Percentiles rank a stretch among this genome's conserved stretches.
These are phyloP conservation scores for Saccostrea cuccullata DNA, from an alignment of 1,140 invertebrate species.

Conservation along the genomic window DNA sequence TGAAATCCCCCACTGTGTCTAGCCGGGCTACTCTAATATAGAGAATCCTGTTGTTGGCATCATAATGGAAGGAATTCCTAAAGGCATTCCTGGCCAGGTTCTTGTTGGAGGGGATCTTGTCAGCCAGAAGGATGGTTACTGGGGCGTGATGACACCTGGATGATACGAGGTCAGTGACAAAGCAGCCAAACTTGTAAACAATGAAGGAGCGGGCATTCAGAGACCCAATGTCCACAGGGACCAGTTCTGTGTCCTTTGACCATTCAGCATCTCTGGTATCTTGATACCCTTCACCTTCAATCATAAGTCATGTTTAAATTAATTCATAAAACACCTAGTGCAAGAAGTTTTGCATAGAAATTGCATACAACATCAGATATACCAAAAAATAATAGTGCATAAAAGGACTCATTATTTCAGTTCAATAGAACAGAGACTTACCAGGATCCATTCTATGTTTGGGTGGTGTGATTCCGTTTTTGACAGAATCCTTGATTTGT, in stretches of 20 bases:
- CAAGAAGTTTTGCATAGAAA: neutral
- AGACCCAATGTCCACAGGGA: slow-evolving; percentile 74
- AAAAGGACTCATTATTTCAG: neutral
- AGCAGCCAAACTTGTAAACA: slow-evolving; percentile 76
- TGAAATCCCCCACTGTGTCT: slow-evolving; percentile 74
- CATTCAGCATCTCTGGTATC: slow-evolving; percentile 71
- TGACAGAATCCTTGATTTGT: slow-evolving; percentile 71
- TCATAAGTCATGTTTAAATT: too few species aligned
- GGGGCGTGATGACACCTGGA: slow-evolving; percentile 70
- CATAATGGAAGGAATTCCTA: slow-evolving; percentile 76
- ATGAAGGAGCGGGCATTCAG: slow-evolving; percentile 73
- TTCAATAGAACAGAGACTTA: neutral
- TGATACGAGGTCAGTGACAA: slow-evolving; percentile 68
- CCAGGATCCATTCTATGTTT: slow-evolving; percentile 54
- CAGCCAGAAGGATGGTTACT: slow-evolving; percentile 73
- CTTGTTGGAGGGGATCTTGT: slow-evolving; percentile 72
- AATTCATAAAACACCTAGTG: neutral
- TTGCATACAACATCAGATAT: neutral
- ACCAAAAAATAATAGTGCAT: neutral
- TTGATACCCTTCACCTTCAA: slow-evolving; percentile 70
- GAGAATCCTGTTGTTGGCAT: slow-evolving; percentile 75
- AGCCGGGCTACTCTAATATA: slow-evolving; percentile 72
- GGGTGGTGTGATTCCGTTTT: slow-evolving; percentile 59
- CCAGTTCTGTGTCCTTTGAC: slow-evolving; percentile 70
- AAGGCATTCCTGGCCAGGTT: slow-evolving; percentile 71